A percentile compares a stretch with the other conserved stretches of the same genome.
phyloP scores from a whole-genome alignment of 2,888 invertebrate species.

The Frankliniella fusca region DNA sequence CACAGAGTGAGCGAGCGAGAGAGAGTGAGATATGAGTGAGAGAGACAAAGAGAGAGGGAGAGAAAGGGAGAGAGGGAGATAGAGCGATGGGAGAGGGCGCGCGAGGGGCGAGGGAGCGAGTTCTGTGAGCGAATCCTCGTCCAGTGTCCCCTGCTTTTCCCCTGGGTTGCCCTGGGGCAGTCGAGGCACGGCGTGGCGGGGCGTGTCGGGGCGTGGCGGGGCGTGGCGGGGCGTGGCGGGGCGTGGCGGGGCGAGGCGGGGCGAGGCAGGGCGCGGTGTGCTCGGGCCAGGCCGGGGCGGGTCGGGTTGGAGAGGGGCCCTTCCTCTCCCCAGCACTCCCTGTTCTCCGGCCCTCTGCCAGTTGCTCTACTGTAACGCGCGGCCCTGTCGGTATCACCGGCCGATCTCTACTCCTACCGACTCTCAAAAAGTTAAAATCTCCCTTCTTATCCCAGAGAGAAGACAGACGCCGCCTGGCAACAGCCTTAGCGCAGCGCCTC shows the following conservation, averaged over 20 bases:
- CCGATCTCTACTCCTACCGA: neutral
- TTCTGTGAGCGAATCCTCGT: no score
- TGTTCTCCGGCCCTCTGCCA: neutral
- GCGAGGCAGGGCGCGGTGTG: neutral
- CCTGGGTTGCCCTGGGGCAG: no score
- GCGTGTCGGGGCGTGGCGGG: neutral
- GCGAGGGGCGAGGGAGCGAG: no score
- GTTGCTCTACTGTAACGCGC: neutral
- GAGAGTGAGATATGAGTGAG: no score
- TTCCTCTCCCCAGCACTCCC: neutral
- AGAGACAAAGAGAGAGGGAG: no score
- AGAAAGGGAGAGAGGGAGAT: no score
- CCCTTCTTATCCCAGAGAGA: neutral
- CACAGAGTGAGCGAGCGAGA: no score
- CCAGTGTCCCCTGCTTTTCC: no score
- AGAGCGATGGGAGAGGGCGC: no score
- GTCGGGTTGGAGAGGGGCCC: neutral
- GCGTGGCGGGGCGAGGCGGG: neutral
- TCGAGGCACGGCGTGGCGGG: neutral
- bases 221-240: neutral
- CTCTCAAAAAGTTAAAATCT: slow-evolving; percentile 12
- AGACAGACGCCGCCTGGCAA: neutral
- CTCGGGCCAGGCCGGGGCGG: neutral
- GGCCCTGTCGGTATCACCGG: neutral
- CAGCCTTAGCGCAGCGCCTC: neutral